These are phyloP conservation scores for Drosophila yakuba DNA, from an alignment of 1,140 invertebrate species.

Conservation along the genomic window DNA sequence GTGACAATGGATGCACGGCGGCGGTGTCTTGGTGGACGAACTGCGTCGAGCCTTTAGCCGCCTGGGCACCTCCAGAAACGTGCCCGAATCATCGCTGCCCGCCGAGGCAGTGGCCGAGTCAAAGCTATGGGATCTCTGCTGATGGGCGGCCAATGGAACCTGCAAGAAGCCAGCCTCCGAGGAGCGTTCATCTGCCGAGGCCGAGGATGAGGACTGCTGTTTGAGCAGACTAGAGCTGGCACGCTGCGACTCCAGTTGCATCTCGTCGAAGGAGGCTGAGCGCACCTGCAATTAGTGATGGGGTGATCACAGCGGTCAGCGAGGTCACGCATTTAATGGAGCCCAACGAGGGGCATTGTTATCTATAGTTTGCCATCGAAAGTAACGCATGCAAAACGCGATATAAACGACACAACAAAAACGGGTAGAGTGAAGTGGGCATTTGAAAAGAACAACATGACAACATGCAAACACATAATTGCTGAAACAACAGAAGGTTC, in stretches of 20 bases:
- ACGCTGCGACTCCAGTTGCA: conserved; percentile 91
- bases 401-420: no score
- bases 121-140: conserved; percentile 90
- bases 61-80: conserved; percentile 89
- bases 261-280: conserved; percentile 94
- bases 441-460: no score
- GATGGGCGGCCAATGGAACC: conserved; percentile 87
- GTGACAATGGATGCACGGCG: conserved; percentile 88
- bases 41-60: conserved; percentile 87
- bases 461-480: no score
- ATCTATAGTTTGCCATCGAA: neutral
- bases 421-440: no score
- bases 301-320: neutral
- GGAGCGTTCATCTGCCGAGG: conserved; percentile 80
- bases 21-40: conserved; percentile 87
- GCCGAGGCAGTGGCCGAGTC: conserved; percentile 88
- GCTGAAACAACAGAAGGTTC: no score
- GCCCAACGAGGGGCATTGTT: neutral
- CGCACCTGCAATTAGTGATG: conserved; percentile 85
- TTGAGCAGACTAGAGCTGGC: conserved; percentile 81
- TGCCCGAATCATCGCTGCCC: conserved; percentile 87
- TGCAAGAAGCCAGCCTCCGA: conserved; percentile 85
- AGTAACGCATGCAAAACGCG: neutral
- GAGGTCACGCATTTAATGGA: neutral
- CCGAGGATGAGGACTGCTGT: conserved; percentile 79